Base-by-base conservation (phyloP, 1,140 invertebrate genomes). In the Zaprionus vittiger region DNA sequence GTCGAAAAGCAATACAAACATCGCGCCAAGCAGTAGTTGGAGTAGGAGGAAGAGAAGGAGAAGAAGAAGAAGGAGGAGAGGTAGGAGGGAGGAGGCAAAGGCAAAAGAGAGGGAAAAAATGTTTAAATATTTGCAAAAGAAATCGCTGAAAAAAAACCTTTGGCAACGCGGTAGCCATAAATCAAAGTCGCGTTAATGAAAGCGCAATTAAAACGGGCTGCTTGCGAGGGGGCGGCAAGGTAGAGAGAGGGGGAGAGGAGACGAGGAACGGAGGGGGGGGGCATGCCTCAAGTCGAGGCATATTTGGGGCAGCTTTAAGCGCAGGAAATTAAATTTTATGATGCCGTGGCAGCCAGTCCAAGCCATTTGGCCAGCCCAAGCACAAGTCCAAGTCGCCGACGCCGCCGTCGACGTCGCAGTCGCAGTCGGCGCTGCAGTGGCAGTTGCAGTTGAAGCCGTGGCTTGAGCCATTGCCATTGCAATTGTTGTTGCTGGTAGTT, bases 171-270 rank as follows among this genome's bases (percentile, higher is more conserved):
- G 85, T 91, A 91, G 85, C 86, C 79, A 90, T 90, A 90, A 90
- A 90, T 90, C 85, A 90, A 89, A 90, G 86, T 91, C 86, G 85
- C 85, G 85, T 90, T 90, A 90, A 90, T 90, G 85, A 90, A 90
- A 90, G 86, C 85, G 85, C 85, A 90, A 90, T 90, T 90, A 90
- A 89, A 89, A 81, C 86, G 81, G 81, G 69, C 81, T 79, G 82
- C 56, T 70, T 24, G 24, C 54, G 63, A 70, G 74, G 60, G 74
- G 64, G 68, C 63, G 63, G 47, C 14, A 34, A 41, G 67, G 41
- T 2, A 69, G 24, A 52, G 24, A 26, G 24, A 26, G 24, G 67
- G n/a, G 34, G 47, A 9, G 28, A 6, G 6, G 1, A 7, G 37
- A 22, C 22, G 31, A 15, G 49, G 44, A 26, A 20, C 4, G 14